Base-by-base conservation (phyloP, 2,888 invertebrate genomes). In the Cabera pusaria region DNA sequence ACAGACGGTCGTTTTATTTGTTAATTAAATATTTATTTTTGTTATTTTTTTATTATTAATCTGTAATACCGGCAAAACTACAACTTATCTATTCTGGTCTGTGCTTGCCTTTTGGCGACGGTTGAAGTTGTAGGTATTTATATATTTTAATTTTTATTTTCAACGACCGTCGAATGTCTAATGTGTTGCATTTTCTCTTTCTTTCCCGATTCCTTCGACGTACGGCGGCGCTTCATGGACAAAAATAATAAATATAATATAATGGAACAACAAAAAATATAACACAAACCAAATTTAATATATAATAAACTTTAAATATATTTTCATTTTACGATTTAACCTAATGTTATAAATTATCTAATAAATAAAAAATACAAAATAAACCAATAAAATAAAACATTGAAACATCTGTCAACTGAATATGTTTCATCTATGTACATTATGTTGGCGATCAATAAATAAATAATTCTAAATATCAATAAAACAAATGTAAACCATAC, bases 181-280 rank as follows among this genome's bases (percentile, higher is more conserved):
- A 89, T 58, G 87, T 89, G 89, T 89, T 89, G 89, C 89, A 89
- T 88, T 87, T 89, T 89, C 85, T 81, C 67, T 84, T 72, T 75
- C 70, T 84, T 85, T 85, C 79, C 86, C 85, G 85, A 86, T 86
- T 17, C 48, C 58, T 59, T 59, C 49, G 43, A 55, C 48, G 54
- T 33, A 33, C 42, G 50, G 61, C 56, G 66, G 33, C 34, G 51
- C 57, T 55, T 53, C 44, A 31, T 40, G 38, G 18, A 44, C 37
- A 44, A 29, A 50, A 7, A 14, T 14, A 14, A 14, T 3, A 14
- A 14, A 14, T 14, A n/a, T n/a, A n/a, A n/a, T n/a, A n/a, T n/a
- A n/a, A n/a, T n/a, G n/a, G n/a, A 10, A 39, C n/a, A 8, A 6
- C 14, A 33, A 25, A 26, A 22, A 6, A 4, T n/a, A n/a, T n/a